Base-by-base conservation (phyloP, 37 sponge, comb jelly and placozoan species). In the Chondrosia reniformis region DNA sequence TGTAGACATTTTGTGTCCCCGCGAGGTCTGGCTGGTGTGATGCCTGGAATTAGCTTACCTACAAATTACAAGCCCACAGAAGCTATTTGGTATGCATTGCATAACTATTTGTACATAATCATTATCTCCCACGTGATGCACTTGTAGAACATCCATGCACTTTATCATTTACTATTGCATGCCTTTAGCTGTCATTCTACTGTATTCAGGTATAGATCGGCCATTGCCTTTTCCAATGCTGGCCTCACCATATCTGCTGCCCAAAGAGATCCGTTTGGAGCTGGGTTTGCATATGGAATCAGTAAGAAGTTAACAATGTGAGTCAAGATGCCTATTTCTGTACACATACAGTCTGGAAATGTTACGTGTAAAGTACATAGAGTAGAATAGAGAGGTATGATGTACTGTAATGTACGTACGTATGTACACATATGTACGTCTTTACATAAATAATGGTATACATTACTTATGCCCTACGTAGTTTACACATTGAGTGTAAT, bases 231-330 rank as follows among this genome's bases (percentile, higher is more conserved):
- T 2, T 4, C 58, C 27, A 56, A 56, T 28, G 27, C 27, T 28
- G 58, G 27, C 2, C 2, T 56, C 6, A n/a, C n/a, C n/a, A n/a
- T n/a, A n/a, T 56, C 58, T 2, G 44, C 72, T 13, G 72, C 41
- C 10, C 40, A 69, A 44, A 37, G 42, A 25, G 72, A 69, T 39
- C 72, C 72, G 2, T 39, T 69, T 1, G 72, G 72, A 37, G 3
- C 40, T 40, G 72, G 72, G 21, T 69, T 34, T 40, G 36, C 42
- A 4, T 69, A 69, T 25, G 72, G 72, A 8, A 40, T 69, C 36
- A 69, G 72, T 6, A 36, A 37, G 43, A 59, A 59, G 9, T 19
- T 59, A 59, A 6, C n/a, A n/a, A n/a, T n/a, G n/a, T n/a, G n/a
- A n/a, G n/a, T n/a, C n/a, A n/a, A n/a, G n/a, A n/a, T n/a, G n/a